A percentile compares a stretch with the other conserved stretches of the same genome.
Conservation (phyloP, 1,140 invertebrate genomes). For the Homarus americanus region DNA sequence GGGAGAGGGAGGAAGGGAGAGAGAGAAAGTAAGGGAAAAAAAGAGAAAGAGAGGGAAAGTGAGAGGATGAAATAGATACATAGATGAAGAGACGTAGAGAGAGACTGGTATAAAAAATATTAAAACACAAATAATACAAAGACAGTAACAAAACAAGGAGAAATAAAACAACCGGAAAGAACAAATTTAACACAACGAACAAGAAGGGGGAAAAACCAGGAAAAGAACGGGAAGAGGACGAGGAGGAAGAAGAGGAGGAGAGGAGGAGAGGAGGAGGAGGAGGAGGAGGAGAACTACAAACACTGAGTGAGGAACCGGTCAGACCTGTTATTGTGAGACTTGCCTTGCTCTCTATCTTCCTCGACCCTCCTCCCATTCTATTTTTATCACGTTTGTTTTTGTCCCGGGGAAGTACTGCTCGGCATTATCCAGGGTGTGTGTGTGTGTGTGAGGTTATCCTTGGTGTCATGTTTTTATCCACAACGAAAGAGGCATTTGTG, state of each 20-base stretch:
- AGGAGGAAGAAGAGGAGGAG: not conserved
- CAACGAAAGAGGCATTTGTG: no score
- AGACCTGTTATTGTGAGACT: not conserved
- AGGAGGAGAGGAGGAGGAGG: not conserved
- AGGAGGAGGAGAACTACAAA: not conserved
- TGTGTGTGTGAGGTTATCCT: not conserved
- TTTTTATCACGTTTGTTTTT: conserved; percentile 6
- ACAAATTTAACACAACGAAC: no score
- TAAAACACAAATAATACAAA: no score
- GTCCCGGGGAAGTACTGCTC: not conserved
- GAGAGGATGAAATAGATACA: not conserved
- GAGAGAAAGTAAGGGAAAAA: conserved; percentile 2
- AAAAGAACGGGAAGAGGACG: not conserved
- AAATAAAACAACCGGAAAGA: not conserved
- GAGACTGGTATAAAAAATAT: no score
- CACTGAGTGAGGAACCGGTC: not conserved
- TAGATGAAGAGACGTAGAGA: not conserved
- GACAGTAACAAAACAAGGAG: not conserved
- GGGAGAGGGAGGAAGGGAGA: not conserved
- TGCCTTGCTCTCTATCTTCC: not conserved
- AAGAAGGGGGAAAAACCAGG: not conserved
- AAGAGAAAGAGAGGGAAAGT: not conserved
- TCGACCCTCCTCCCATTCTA: not conserved
- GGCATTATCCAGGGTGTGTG: not conserved
- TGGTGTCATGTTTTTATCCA: no score